These are phyloP conservation scores for Hiodon alosoides DNA, from an alignment of 2,113 vertebrate genomes.

Conservation along the genomic window DNA sequence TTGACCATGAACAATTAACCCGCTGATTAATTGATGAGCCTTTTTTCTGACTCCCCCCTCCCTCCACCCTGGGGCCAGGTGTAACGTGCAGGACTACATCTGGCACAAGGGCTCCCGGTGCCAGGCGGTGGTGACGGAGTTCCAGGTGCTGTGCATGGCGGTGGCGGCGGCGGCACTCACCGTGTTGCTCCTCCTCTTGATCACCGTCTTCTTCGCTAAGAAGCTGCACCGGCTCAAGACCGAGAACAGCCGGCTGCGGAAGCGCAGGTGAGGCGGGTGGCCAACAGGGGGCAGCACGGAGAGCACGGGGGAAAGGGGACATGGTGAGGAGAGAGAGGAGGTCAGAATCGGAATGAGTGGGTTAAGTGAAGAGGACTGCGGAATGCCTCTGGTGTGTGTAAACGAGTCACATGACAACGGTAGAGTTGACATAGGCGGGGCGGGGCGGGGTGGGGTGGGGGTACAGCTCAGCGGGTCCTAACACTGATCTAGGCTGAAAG, in stretches of 20 bases:
- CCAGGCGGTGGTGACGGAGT: constrained; percentile 88
- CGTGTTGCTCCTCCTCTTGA: constrained; percentile 89
- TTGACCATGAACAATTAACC: not conserved
- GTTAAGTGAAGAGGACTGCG: no score
- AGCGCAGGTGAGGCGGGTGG: constrained; percentile 75
- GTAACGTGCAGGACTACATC: constrained; percentile 91
- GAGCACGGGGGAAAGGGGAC: no score
- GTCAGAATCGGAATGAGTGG: not conserved
- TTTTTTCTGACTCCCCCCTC: not conserved
- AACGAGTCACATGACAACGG: no score
- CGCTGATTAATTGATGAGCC: not conserved
- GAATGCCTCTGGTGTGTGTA: no score
- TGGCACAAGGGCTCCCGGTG: constrained; percentile 95
- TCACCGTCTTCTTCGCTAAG: constrained; percentile 95
- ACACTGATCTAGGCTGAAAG: no score
- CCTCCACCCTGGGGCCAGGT: constrained; percentile 58
- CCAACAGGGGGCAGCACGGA: not conserved
- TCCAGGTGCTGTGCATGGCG: constrained; percentile 91
- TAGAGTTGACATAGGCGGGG: no score
- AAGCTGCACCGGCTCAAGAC: constrained; percentile 90
- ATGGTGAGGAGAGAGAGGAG: constrained; percentile 60
- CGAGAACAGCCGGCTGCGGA: constrained; percentile 85
- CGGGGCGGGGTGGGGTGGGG: no score
- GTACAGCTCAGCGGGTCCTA: no score
- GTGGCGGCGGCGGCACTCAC: constrained; percentile 78